Evolutionary conservation across 2,797 vertebrate species (phyloP).

Genomic region (Lemur catta): DNA sequence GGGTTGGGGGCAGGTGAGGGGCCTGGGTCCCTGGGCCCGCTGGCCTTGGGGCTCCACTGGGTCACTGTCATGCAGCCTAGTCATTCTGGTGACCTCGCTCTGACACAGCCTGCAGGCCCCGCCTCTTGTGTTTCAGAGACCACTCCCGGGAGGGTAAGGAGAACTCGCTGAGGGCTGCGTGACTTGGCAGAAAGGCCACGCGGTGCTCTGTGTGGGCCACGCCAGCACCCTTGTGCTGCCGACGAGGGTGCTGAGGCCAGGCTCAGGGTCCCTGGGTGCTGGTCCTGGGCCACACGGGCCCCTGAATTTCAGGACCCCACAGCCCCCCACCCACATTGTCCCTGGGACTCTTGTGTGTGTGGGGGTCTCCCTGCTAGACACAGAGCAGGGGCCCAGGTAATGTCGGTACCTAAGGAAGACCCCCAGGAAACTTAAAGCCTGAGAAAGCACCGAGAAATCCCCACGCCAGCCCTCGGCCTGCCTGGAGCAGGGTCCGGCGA

Average conservation of each 20-base stretch:
- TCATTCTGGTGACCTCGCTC: constrained; percentile 21
- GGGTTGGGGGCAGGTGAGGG: background rate
- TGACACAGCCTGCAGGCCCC: background rate
- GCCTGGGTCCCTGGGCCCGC: background rate
- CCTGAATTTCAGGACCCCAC: background rate
- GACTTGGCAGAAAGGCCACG: background rate
- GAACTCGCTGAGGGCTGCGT: fast-evolving
- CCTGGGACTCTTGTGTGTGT: background rate
- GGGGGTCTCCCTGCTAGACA: background rate
- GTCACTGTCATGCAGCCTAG: background rate
- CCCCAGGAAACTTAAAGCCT: background rate
- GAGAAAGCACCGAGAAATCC: background rate
- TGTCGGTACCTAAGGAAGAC: background rate
- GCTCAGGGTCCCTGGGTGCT: background rate
- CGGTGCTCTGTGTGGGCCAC: too few species aligned
- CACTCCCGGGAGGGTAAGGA: background rate
- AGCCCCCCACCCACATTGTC: too few species aligned
- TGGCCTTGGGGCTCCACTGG: too few species aligned
- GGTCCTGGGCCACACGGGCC: background rate
- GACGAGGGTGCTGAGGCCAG: background rate
- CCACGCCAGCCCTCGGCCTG: too few species aligned
- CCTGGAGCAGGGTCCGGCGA: background rate
- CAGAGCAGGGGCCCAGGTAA: background rate
- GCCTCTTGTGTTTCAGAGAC: constrained; percentile 16
- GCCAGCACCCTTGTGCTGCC: background rate